Base-by-base conservation (phyloP, 2,113 vertebrate species). In the Charadrius vociferus region DNA sequence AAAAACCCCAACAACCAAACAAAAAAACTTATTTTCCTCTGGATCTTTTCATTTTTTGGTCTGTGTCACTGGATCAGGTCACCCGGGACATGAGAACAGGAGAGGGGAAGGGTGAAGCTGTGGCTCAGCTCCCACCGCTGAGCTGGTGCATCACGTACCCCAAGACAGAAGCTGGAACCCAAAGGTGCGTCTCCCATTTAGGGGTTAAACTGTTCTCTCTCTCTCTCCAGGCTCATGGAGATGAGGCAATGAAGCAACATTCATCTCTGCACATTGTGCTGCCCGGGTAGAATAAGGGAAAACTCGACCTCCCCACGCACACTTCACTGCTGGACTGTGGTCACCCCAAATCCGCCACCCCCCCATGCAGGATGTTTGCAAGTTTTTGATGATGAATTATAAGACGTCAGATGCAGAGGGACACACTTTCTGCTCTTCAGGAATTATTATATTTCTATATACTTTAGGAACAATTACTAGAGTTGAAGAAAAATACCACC, bases 141-240 rank as follows among this genome's bases (percentile, higher is more conserved):
- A 59, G 52, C 43, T 72, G 62, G 21, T 9, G 19, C 43, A 32
- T 27, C 34, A 3, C 1, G 1, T 3, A 34, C 24, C 10, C 43
- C 59, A 32, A 13, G 36, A 26, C 9, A 85, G 68, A 18, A 50
- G 49, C 50, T 74, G 53, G 24, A n/a, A 16, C 41, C 27, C 36
- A 43, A 1, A 1, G 2, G 4, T 0, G 12, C 2, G 3, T 24
- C 34, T 50, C 37, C 19, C 34, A 5, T 17, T 7, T 7, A 3
- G 10, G 45, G 15, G 8, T 67, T 30, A 20, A 50, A 62, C 16
- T 27, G 12, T 49, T 14, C 67, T 14, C 53, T 14, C 67, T 16
- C 66, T 16, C 43, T 12, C 6, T 6, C 8, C 53, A 56, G 49
- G 53, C 49, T 36, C 37, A 13, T 0, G 6, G 45, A 83, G 45